phyloP scores from a whole-genome alignment of 2,888 invertebrate species.

The Mesochorus sp. region DNA sequence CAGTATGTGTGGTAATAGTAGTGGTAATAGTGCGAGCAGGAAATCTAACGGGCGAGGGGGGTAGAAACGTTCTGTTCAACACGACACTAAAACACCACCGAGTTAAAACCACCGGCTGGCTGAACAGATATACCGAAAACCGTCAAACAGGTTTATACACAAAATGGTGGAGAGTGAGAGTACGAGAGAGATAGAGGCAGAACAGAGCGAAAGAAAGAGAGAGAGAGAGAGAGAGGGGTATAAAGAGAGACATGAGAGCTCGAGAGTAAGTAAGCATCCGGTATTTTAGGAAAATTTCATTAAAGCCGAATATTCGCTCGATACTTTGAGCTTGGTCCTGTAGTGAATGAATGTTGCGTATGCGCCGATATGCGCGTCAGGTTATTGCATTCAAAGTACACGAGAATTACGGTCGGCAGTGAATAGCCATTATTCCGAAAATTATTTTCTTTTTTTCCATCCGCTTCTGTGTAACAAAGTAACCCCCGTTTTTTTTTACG shows the following conservation, averaged over 20 bases:
- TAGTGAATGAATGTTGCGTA: no score
- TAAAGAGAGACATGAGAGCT: not conserved
- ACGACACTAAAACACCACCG: conserved; percentile 52
- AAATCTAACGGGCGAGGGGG: conserved; percentile 30
- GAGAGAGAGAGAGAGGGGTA: not conserved
- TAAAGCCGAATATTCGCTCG: not conserved
- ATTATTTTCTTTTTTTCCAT: no score
- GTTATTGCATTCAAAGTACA: no score
- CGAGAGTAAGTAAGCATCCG: conserved; percentile 17
- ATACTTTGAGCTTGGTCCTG: not conserved
- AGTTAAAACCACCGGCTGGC: conserved; percentile 16
- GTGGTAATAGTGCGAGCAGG: conserved; percentile 28
- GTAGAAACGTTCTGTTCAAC: conserved; percentile 36
- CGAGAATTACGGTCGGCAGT: not conserved
- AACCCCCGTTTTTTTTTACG: no score
- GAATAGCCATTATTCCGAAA: no score
- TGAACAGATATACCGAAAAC: conserved; percentile 5
- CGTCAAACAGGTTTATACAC: not conserved
- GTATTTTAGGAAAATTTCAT: conserved; percentile 14
- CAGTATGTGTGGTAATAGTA: conserved; percentile 13
- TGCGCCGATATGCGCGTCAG: no score
- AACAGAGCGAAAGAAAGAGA: not conserved
- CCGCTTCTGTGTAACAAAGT: no score
- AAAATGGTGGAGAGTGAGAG: not conserved
- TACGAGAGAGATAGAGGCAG: not conserved